A percentile compares a stretch with the other conserved stretches of the same genome.
These are phyloP conservation scores for Chiridota heheva DNA, from an alignment of 35 echinoderm and acorn worm genomes.

Conservation along the genomic window DNA sequence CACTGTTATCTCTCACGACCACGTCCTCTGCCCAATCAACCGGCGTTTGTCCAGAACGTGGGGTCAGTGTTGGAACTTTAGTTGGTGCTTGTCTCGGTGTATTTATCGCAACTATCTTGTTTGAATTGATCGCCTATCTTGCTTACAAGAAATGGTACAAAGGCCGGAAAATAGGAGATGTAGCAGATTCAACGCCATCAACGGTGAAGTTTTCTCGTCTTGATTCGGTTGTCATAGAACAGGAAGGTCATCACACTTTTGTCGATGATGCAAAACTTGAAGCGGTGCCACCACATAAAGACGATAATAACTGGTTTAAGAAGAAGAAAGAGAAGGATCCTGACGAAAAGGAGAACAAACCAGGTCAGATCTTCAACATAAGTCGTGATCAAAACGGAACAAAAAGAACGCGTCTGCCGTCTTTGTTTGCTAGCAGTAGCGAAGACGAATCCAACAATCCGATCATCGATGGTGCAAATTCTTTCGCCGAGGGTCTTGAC, in stretches of 20 bases:
- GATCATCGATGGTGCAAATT: constrained; percentile 24
- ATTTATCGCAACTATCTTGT: constrained; percentile 13
- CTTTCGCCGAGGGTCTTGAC: constrained; percentile 5
- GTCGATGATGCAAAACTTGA: constrained; percentile 6
- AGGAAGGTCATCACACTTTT: too few relatives aligned
- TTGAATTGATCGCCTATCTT: constrained; percentile 33
- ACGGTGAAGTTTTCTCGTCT: constrained; percentile 2
- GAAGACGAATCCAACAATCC: neutral
- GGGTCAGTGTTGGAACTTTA: constrained; percentile 24
- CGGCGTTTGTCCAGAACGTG: constrained; percentile 3
- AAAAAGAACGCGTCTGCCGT: neutral
- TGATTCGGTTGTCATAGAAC: neutral
- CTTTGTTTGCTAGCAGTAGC: constrained; percentile 10
- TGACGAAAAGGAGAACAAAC: too few relatives aligned
- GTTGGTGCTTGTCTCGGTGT: constrained; percentile 27
- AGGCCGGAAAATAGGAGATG: neutral
- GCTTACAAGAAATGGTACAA: constrained; percentile 49
- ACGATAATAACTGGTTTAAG: neutral
- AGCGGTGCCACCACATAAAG: neutral
- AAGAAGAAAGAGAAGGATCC: too few relatives aligned
- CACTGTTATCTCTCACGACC: neutral
- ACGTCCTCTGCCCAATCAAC: constrained; percentile 10
- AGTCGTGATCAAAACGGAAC: constrained; percentile 5
- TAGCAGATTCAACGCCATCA: neutral
- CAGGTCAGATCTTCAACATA: neutral